Conservation (phyloP, 2,113 vertebrate species). For the Lagopus leucura region DNA sequence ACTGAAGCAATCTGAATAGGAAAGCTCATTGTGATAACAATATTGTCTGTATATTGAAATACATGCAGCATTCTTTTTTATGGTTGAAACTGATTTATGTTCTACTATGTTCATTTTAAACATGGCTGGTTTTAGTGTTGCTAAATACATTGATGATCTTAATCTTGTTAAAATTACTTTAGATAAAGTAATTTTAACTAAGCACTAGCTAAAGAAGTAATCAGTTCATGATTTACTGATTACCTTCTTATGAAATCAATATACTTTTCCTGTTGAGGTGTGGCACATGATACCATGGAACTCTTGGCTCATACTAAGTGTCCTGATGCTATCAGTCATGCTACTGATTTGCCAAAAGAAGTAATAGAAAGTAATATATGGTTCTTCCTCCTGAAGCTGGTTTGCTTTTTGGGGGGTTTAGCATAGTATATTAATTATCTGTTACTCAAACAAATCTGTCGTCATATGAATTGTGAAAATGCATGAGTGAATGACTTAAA, state of each 20-base stretch:
- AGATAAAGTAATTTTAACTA: slow-evolving; percentile 32
- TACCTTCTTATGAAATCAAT: background rate
- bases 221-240: background rate
- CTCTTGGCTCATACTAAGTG: background rate
- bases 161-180: slow-evolving; percentile 24
- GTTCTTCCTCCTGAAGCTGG: slow-evolving; percentile 42
- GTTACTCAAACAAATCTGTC: slow-evolving; percentile 28
- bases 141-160: background rate
- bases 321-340: slow-evolving; percentile 9
- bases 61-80: background rate
- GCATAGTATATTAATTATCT: slow-evolving; percentile 31
- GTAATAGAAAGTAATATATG: slow-evolving; percentile 42
- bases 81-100: background rate
- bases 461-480: slow-evolving; percentile 49
- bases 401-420: slow-evolving; percentile 16
- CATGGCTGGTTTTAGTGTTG: slow-evolving; percentile 21
- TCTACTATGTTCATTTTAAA: slow-evolving; percentile 25
- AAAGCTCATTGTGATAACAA: background rate
- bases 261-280: background rate
- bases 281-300: background rate
- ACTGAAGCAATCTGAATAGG: slow-evolving; percentile 17
- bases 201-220: slow-evolving; percentile 8
- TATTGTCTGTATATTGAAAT: background rate
- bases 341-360: slow-evolving; percentile 30
- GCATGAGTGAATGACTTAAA: slow-evolving; percentile 61